Evolutionary conservation across 1,140 invertebrate species (phyloP).

Genomic region (Drosophila virilis): DNA sequence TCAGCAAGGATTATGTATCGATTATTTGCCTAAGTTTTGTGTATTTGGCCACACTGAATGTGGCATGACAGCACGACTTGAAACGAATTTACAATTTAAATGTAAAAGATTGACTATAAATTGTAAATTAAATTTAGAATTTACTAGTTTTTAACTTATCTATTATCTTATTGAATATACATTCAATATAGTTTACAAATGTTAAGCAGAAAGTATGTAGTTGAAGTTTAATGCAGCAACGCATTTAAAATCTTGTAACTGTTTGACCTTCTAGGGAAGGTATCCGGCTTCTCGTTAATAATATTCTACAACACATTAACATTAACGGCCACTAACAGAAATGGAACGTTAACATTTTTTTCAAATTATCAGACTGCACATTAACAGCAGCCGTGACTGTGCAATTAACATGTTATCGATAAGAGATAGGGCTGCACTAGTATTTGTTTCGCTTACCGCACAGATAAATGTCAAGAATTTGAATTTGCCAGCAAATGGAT

Average conservation of each 20-base stretch:
- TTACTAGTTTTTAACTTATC: too few relatives aligned
- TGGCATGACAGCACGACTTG: not conserved
- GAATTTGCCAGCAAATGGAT: conserved; percentile 89
- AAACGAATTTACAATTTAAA: not conserved
- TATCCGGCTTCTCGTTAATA: too few relatives aligned
- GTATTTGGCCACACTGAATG: conserved; percentile 26
- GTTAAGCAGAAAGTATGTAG: too few relatives aligned
- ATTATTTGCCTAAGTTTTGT: not conserved
- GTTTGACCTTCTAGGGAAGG: too few relatives aligned
- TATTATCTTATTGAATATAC: too few relatives aligned
- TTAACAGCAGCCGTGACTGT: not conserved
- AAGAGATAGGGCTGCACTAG: conserved; percentile 15
- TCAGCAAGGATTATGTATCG: not conserved
- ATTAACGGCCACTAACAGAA: too few relatives aligned
- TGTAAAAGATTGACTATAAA: too few relatives aligned
- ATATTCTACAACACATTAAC: too few relatives aligned
- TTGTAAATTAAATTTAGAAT: too few relatives aligned
- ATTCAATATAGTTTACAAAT: too few relatives aligned
- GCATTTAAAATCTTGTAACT: too few relatives aligned
- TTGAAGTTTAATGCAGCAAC: too few relatives aligned
- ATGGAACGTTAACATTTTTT: not conserved
- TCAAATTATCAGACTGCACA: conserved; percentile 1
- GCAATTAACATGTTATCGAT: conserved; percentile 17
- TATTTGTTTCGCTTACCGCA: conserved; percentile 86
- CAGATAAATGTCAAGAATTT: conserved; percentile 94